phyloP scores from a whole-genome alignment of 2,797 vertebrate genomes.

The Chaetophractus vellerosus region DNA sequence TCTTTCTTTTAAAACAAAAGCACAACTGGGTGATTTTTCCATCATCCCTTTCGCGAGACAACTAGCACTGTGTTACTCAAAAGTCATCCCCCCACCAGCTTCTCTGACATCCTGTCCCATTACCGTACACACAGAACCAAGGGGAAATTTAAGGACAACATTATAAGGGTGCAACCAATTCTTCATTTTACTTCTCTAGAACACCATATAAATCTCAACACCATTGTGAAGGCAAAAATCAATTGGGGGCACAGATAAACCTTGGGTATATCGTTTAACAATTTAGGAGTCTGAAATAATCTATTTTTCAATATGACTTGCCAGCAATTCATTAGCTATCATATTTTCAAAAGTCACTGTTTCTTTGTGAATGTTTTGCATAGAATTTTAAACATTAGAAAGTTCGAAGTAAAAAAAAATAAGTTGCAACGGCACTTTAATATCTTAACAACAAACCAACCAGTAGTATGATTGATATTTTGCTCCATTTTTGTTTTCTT shows the following conservation, averaged over 20 bases:
- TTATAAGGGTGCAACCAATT: conserved; percentile 55
- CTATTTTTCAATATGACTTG: conserved; percentile 30
- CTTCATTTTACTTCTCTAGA: conserved; percentile 72
- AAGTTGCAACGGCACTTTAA: conserved; percentile 2
- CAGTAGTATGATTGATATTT: neutral
- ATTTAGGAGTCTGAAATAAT: conserved; percentile 46
- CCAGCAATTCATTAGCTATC: conserved; percentile 38
- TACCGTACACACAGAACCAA: conserved; percentile 64
- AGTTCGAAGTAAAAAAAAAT: neutral
- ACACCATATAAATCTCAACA: conserved; percentile 54
- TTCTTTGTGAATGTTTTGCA: neutral
- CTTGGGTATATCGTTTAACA: neutral
- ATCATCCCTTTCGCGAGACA: conserved; percentile 63
- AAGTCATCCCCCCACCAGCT: conserved; percentile 76
- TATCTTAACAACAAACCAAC: neutral
- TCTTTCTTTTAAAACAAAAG: conserved; percentile 61
- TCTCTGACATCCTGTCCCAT: conserved; percentile 75
- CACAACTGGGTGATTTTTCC: conserved; percentile 57
- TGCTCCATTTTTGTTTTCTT: neutral
- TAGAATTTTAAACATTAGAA: conserved; percentile 47
- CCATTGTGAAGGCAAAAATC: conserved; percentile 66
- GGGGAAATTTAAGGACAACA: conserved; percentile 61
- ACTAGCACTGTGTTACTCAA: conserved; percentile 67
- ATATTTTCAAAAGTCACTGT: conserved; percentile 34
- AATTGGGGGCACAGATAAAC: neutral